These are phyloP conservation scores for Enteromius mattozi DNA, from an alignment of 2,797 vertebrate genomes.

Conservation along the genomic window DNA sequence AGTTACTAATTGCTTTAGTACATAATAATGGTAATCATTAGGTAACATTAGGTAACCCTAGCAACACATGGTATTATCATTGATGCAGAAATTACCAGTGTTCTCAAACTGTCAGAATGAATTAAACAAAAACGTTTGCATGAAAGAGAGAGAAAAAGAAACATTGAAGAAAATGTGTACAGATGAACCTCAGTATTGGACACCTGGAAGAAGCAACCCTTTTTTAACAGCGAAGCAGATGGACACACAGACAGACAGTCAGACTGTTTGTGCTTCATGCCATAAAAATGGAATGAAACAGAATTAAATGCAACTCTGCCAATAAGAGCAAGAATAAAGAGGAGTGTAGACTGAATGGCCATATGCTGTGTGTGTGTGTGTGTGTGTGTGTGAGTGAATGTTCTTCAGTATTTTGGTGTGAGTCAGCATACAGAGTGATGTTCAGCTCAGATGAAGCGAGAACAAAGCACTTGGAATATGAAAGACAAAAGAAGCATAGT, in stretches of 20 bases:
- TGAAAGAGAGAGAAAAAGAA: not conserved
- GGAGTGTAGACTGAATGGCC: constrained; percentile 20
- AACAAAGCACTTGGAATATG: not conserved
- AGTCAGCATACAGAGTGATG: not conserved
- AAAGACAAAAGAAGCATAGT: not conserved
- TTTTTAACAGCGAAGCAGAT: constrained; percentile 7
- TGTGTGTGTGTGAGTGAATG: constrained; percentile 13
- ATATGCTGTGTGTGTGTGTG: constrained; percentile 26
- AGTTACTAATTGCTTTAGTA: not conserved
- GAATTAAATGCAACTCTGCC: constrained; percentile 4
- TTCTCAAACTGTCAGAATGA: not conserved
- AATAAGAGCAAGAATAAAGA: not conserved
- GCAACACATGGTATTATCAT: not conserved
- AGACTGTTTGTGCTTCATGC: constrained; percentile 20
- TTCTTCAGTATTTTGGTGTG: constrained; percentile 53
- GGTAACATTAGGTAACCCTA: not conserved
- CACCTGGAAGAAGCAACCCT: not conserved
- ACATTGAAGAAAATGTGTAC: not conserved
- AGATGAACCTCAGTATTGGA: not conserved
- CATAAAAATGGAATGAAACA: constrained; percentile 1
- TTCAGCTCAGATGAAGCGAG: not conserved
- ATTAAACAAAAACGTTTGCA: not conserved
- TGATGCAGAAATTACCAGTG: not conserved
- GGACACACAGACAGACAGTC: constrained; percentile 2
- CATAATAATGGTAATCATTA: not conserved